A percentile compares a stretch with the other conserved stretches of the same genome.
These are phyloP conservation scores for Tympanuchus pallidicinctus DNA, from an alignment of 2,113 vertebrate species.

Conservation along the genomic window DNA sequence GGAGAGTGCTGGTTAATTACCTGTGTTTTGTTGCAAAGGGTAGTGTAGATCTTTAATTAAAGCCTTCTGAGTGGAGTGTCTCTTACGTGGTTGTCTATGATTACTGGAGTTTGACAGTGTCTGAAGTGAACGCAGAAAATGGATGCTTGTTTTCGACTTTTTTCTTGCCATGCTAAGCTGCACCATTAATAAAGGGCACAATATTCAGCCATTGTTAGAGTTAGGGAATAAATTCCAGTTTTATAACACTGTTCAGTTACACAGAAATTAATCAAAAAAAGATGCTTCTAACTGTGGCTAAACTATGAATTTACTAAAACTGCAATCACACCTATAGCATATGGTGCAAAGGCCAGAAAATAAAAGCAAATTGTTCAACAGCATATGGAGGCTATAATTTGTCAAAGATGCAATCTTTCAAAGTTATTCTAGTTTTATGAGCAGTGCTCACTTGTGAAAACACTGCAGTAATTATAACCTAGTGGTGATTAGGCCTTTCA, in stretches of 20 bases:
- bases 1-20: neutral
- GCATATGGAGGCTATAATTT: neutral
- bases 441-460: neutral
- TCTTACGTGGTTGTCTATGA: neutral
- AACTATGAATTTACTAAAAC: neutral
- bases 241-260: neutral
- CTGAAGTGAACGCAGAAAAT: neutral
- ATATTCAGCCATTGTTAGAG: neutral
- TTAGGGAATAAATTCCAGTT: neutral
- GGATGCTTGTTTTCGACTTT: neutral
- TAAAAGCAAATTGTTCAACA: neutral
- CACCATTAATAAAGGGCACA: neutral
- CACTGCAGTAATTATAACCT: neutral
- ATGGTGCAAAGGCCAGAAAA: neutral
- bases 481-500: neutral
- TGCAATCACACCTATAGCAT: neutral
- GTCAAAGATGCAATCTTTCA: neutral
- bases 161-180: neutral
- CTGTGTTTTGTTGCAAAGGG: neutral
- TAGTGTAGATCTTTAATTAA: neutral
- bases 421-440: slow-evolving; percentile 33
- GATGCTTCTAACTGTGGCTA: neutral
- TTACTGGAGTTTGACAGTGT: neutral
- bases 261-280: neutral
- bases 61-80: neutral